Conservation (phyloP, 2,797 vertebrate genomes). For the Lacerta agilis region DNA sequence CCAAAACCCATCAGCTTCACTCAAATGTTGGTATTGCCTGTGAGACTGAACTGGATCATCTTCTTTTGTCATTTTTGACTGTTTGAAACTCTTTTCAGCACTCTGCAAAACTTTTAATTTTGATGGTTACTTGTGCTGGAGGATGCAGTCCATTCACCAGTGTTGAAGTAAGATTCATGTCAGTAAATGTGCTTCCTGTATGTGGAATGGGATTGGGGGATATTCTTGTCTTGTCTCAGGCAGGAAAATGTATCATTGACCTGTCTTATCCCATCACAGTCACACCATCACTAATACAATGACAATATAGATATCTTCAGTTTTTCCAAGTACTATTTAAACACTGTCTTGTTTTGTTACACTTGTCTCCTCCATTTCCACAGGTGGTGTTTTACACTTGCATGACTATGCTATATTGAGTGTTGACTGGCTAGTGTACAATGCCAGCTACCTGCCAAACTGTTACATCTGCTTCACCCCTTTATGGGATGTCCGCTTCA, state of each 20-base stretch:
- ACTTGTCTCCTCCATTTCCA: neutral
- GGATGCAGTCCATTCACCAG: too few species aligned
- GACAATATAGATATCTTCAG: neutral
- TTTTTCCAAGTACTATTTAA: conserved; percentile 24
- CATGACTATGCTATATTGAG: conserved; percentile 85
- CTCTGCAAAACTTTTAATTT: neutral
- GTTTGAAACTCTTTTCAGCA: neutral
- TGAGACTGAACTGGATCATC: neutral
- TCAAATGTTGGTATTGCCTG: neutral
- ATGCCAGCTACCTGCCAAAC: conserved; percentile 86
- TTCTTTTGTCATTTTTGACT: neutral
- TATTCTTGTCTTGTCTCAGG: too few species aligned
- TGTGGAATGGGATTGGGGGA: too few species aligned
- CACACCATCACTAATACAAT: neutral
- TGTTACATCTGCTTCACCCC: conserved; percentile 86
- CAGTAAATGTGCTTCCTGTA: too few species aligned
- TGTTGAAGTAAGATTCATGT: too few species aligned
- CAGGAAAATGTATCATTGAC: neutral
- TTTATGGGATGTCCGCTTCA: conserved; percentile 73
- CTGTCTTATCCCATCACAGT: neutral
- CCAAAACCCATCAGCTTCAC: neutral
- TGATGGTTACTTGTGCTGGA: neutral
- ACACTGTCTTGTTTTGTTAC: neutral
- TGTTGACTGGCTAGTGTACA: conserved; percentile 86
- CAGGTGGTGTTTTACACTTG: conserved; percentile 88